Base-by-base conservation (phyloP, 2,113 vertebrate genomes). In the Caranx ignobilis region DNA sequence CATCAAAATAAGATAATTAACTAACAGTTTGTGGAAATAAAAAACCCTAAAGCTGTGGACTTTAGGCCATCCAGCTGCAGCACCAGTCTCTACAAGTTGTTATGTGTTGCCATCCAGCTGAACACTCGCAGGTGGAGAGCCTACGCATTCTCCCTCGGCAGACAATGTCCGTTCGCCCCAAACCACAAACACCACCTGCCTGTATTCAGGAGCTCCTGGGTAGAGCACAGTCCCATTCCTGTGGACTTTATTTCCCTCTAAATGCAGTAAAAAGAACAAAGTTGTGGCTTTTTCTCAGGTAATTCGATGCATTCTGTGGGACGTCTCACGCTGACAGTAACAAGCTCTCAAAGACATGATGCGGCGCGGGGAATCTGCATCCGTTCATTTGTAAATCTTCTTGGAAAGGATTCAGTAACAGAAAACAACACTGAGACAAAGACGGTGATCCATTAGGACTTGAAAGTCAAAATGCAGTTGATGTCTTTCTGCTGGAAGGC, bases 151-250 rank as follows among this genome's bases (percentile, higher is more conserved):
- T 8, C 35, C 10, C 10, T 50, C 47, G 54, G 48, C 34, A 12
- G 65, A 77, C 39, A 75, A 63, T 60, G 64, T 66, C 79, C 75
- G 83, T 75, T 72, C 72, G 35, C 68, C 48, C 48, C 31, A 47
- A 79, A 89, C 82, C 54, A 72, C 59, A 88, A 76, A 83, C 76
- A 75, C 50, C 81, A 81, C 67, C 82, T 85, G 82, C 54, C 71
- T 41, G 48, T 39, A 54, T 72, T 73, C 56, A 82, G 39, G 66
- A 59, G 35, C 37, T 70, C 77, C 52, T 12, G 41, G 3, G 15
- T 67, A 18, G 32, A 79, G 41, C 15, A 63, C 6, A 77, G 63
- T 71, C 48, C 60, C 45, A 64, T 84, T 67, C 50, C 56, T 57
- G 7, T 32, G 34, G 43, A 50, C 19, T 32, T 57, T 55, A 54